phyloP scores from a whole-genome alignment of 2,888 invertebrate species.

The Lithophane socia region DNA sequence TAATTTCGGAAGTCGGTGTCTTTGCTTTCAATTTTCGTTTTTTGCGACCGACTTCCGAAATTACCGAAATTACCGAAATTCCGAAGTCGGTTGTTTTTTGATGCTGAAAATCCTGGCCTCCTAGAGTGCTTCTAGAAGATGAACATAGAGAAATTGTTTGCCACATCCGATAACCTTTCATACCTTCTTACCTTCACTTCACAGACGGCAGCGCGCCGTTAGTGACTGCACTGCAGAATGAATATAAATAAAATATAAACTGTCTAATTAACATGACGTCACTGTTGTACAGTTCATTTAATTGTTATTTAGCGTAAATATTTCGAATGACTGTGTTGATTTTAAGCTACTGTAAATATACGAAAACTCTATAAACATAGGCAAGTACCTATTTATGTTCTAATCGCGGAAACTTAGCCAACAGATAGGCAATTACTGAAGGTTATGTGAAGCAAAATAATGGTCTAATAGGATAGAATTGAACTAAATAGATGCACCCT shows the following conservation, averaged over 20 bases:
- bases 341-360: neutral
- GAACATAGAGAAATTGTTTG: neutral
- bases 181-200: slow-evolving; percentile 20
- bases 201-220: slow-evolving; percentile 40
- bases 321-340: slow-evolving; percentile 7
- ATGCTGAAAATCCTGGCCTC: neutral
- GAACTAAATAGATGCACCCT: too few relatives aligned
- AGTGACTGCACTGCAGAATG: slow-evolving; percentile 60
- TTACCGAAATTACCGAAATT: too few relatives aligned
- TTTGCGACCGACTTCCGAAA: too few relatives aligned
- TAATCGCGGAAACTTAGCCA: too few relatives aligned
- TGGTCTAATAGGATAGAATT: too few relatives aligned
- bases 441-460: too few relatives aligned
- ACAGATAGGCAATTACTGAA: too few relatives aligned
- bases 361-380: neutral
- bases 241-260: slow-evolving; percentile 63
- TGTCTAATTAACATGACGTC: slow-evolving; percentile 62
- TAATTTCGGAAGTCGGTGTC: too few relatives aligned
- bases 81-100: too few relatives aligned
- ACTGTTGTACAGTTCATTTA: slow-evolving; percentile 42
- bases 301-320: slow-evolving; percentile 40
- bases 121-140: neutral
- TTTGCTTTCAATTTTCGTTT: too few relatives aligned
- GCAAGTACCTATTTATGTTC: too few relatives aligned
- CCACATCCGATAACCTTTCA: slow-evolving; percentile 49